Conservation (phyloP, 2,888 invertebrate genomes). For the Pseudococcus jackbeardsleyi region DNA sequence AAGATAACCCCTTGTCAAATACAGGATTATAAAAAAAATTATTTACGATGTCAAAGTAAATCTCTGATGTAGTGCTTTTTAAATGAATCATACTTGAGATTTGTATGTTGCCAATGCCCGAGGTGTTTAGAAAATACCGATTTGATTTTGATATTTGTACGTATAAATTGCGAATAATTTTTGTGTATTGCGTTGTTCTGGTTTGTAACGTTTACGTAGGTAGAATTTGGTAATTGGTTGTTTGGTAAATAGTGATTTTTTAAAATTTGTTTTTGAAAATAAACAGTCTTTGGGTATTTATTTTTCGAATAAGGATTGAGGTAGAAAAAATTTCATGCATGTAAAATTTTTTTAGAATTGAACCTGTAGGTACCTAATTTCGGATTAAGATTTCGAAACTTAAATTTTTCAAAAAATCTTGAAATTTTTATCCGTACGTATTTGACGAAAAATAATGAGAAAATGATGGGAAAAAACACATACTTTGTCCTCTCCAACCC, state of each 20-base stretch:
- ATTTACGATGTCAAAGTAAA: slow-evolving; percentile 12
- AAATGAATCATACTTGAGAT: not conserved
- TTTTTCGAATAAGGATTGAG: no score
- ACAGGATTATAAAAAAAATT: slow-evolving; percentile 23
- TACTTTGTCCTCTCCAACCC: no score
- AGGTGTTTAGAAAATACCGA: not conserved
- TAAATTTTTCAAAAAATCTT: no score
- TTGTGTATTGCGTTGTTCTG: not conserved
- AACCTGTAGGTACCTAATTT: no score
- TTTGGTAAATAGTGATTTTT: not conserved
- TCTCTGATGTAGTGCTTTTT: slow-evolving; percentile 23
- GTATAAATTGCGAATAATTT: not conserved
- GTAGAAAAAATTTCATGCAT: no score
- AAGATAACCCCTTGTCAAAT: slow-evolving; percentile 33
- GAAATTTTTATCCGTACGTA: no score
- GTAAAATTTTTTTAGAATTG: no score
- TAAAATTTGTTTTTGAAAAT: no score
- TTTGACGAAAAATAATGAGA: no score
- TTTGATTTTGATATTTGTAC: not conserved
- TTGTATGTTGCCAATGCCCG: not conserved
- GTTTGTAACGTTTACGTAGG: not conserved
- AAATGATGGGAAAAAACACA: no score
- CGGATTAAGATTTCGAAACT: no score
- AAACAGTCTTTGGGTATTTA: no score
- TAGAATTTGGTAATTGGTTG: not conserved